Evolutionary conservation across 2,888 invertebrate species (phyloP), one percentile per base, ranked within the genome.

Genomic region (Prosapia bicincta): DNA sequence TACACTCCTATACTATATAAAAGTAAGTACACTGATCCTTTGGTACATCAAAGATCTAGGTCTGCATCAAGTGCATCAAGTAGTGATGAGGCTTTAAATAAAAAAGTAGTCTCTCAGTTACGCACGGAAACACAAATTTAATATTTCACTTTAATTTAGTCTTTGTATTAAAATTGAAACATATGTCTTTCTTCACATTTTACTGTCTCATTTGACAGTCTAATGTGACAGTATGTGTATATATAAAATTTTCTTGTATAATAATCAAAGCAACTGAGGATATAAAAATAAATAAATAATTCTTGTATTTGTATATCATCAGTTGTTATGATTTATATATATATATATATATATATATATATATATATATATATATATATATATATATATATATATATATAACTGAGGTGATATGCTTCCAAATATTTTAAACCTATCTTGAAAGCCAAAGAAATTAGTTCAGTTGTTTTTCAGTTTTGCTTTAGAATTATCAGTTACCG

Each of bases 1-100:
- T 82, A 82, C 69, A 90, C 92, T 15, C 93, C 93, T 0, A 90
- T 94, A n/a, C 28, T 74, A 65, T 74, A 74, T 68, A 74, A 74
- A 32, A 74, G 74, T 32, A 54, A 69, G 54, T 65, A 54, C 20
- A 20, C 69, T 1, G 74, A 74, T 65, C 65, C 74, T 1, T 32
- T 74, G 65, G 74, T 74, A 20, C 74, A 54, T 54, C 54, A 74
- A 25, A 69, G 69, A 7, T 69, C 74, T 0, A 54, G 74, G n/a
- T 69, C 74, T 24, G 23, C 69, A 43, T 69, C 69, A 23, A 26
- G 71, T 26, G 32, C 26, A 13, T 74, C 74, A 2, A 30, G 69
- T 26, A 69, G 65, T 32, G 54, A 54, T 0, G 30, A 24, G 9
- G 30, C 20, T 5, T 24, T 69, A 54, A 66, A 69, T 15, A 54